Conservation (phyloP, 2,888 invertebrate species). For the Euplagia quadripunctaria region DNA sequence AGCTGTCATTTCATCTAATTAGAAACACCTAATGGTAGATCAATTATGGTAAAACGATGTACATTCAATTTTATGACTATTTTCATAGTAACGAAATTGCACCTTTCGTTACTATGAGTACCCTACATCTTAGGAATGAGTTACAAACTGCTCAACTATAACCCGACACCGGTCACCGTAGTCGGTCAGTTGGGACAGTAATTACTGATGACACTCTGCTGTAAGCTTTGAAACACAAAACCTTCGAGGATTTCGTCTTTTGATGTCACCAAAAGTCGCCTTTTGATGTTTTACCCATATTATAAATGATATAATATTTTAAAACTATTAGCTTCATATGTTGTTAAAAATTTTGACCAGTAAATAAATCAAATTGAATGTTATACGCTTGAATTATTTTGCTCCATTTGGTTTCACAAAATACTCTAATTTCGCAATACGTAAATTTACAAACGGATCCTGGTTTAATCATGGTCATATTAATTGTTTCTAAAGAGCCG, state of each 20-base stretch:
- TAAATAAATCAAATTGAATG: conserved; percentile 2
- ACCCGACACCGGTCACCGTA: conserved; percentile 73
- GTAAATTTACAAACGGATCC: conserved; percentile 34
- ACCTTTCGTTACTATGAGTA: too few relatives aligned
- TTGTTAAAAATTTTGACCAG: conserved; percentile 5
- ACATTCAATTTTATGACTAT: not conserved
- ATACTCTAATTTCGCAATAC: conserved; percentile 28
- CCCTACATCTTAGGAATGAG: conserved; percentile 42
- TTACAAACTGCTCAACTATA: conserved; percentile 62
- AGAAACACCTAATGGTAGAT: not conserved
- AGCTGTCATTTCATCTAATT: not conserved
- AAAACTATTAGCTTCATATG: conserved; percentile 31
- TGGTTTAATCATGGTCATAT: conserved; percentile 63
- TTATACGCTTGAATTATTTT: conserved; percentile 1
- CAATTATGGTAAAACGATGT: not conserved
- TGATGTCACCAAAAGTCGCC: conserved; percentile 23
- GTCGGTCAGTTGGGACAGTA: conserved; percentile 74
- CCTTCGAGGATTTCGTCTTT: conserved; percentile 67
- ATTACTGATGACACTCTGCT: conserved; percentile 75
- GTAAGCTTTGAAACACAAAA: conserved; percentile 79
- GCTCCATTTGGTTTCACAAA: conserved; percentile 15
- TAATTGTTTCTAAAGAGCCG: conserved; percentile 84
- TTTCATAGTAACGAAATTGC: conserved; percentile 42
- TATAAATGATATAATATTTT: conserved; percentile 26
- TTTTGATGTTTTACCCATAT: conserved; percentile 17